These are phyloP conservation scores for Pomatostomus ruficeps DNA, from an alignment of 2,113 vertebrate genomes.

Conservation along the genomic window DNA sequence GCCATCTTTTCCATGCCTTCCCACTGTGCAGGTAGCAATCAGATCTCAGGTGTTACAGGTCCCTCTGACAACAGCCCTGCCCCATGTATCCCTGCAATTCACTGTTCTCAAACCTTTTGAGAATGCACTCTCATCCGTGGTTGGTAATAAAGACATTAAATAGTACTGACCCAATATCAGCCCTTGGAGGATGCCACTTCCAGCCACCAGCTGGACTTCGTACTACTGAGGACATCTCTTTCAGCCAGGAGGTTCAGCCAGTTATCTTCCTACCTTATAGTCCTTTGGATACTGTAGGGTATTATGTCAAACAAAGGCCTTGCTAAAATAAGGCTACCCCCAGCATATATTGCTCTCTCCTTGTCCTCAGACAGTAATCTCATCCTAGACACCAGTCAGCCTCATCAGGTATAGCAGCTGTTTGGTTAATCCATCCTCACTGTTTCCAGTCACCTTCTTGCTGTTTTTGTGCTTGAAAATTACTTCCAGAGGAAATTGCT, in stretches of 20 bases:
- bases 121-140: neutral
- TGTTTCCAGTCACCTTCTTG: neutral
- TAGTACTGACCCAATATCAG: neutral
- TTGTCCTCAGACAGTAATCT: neutral
- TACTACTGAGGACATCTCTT: neutral
- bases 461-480: neutral
- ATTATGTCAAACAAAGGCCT: neutral
- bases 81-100: neutral
- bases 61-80: neutral
- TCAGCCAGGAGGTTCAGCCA: neutral
- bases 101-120: neutral
- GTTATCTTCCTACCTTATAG: neutral
- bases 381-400: neutral
- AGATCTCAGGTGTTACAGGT: neutral
- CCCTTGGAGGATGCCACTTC: neutral
- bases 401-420: neutral
- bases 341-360: neutral
- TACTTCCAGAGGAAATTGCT: neutral
- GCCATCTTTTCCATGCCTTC: neutral
- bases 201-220: neutral
- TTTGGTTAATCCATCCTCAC: neutral
- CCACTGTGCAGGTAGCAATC: neutral
- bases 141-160: neutral
- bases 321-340: neutral
- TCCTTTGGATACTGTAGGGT: neutral